Percentiles rank a stretch among this genome's conserved stretches.
These are phyloP conservation scores for Athene noctua DNA, from an alignment of 2,113 vertebrate genomes.

Conservation along the genomic window DNA sequence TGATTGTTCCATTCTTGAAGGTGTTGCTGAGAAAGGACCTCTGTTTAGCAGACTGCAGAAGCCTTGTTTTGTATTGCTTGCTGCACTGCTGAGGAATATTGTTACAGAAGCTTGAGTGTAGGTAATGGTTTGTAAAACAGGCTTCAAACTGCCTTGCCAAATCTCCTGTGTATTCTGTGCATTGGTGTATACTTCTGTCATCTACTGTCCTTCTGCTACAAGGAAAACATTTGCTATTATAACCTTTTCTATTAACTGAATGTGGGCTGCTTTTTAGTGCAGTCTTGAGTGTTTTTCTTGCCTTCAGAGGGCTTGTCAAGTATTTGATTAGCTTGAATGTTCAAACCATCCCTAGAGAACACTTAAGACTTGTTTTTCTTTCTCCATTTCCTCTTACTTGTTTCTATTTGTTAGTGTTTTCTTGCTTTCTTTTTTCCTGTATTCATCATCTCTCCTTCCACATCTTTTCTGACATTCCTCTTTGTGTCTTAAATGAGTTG, in stretches of 20 bases:
- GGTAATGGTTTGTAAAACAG: background rate
- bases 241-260: background rate
- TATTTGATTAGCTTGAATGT: background rate
- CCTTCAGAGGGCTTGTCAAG: background rate
- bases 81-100: background rate
- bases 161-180: background rate
- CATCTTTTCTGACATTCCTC: background rate
- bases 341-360: background rate
- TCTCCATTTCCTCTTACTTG: background rate
- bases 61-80: background rate
- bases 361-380: background rate
- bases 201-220: background rate
- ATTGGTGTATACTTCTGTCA: background rate
- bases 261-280: background rate
- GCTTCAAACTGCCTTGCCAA: background rate
- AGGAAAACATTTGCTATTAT: background rate
- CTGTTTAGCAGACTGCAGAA: background rate
- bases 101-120: background rate
- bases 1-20: background rate
- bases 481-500: background rate
- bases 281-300: background rate
- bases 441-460: background rate
- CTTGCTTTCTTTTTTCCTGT: background rate
- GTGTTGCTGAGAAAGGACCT: background rate
- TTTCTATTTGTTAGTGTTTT: background rate